Evolutionary conservation across 1,140 invertebrate genomes (phyloP).

Genomic region (Caenorhabditis tropicalis): DNA sequence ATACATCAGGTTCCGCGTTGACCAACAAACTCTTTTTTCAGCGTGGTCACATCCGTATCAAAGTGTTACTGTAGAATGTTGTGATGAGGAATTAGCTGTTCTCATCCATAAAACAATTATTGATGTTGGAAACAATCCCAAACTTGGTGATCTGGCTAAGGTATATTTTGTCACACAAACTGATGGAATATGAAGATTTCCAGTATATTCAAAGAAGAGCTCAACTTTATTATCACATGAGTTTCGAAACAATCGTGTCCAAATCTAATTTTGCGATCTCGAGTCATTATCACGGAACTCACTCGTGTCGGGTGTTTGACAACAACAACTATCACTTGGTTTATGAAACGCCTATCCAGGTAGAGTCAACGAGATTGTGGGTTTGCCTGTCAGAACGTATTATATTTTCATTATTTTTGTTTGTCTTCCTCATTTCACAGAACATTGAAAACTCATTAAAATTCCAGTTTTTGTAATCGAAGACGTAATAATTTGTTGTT

Average conservation of each 20-base stretch:
- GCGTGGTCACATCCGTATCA: constrained; percentile 21
- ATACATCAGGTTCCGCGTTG: neutral
- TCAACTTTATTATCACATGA: constrained; percentile 6
- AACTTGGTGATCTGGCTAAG: constrained; percentile 13
- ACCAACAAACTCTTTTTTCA: neutral
- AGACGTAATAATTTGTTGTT: neutral
- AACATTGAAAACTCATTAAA: neutral
- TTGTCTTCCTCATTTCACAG: neutral
- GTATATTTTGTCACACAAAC: neutral
- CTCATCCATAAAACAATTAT: neutral
- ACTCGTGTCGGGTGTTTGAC: neutral
- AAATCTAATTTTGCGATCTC: neutral
- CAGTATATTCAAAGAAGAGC: constrained; percentile 5
- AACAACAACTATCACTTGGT: neutral
- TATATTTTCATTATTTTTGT: neutral
- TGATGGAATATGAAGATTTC: neutral
- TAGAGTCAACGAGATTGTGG: neutral
- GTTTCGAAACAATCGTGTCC: constrained; percentile 1
- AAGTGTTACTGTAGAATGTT: constrained; percentile 32
- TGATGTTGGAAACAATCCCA: neutral
- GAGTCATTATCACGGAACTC: constrained; percentile 20
- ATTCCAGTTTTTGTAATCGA: neutral
- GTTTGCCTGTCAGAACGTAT: too few species aligned
- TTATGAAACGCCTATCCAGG: constrained; percentile 4
- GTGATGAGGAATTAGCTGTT: neutral